Percentiles rank a stretch among this genome's conserved stretches.
These are phyloP conservation scores for Pogonomyrmex barbatus DNA, from an alignment of 1,140 invertebrate genomes.

Conservation along the genomic window DNA sequence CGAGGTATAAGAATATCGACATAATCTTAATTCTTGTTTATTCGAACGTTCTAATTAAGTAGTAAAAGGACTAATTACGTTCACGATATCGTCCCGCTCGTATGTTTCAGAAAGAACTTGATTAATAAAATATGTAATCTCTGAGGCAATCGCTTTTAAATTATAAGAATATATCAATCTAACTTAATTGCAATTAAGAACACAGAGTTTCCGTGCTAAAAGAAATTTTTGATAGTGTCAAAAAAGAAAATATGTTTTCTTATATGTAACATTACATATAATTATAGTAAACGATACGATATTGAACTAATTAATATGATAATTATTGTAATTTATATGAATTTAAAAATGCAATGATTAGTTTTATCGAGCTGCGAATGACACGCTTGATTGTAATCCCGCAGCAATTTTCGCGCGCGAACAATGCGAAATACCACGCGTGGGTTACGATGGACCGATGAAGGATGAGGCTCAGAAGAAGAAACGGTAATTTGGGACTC, in stretches of 20 bases:
- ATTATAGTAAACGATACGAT: not conserved
- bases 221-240: not conserved
- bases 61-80: not conserved
- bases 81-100: not conserved
- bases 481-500: slow-evolving; percentile 76
- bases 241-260: not conserved
- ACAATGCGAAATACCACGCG: slow-evolving; percentile 61
- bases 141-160: not conserved
- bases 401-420: slow-evolving; percentile 7
- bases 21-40: slow-evolving; percentile 51
- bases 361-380: slow-evolving; percentile 3
- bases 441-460: slow-evolving; percentile 68
- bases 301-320: not conserved
- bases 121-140: not conserved
- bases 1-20: slow-evolving; percentile 37
- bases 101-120: not conserved
- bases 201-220: not conserved
- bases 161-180: not conserved
- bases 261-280: not conserved
- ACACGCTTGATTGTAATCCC: slow-evolving; percentile 35
- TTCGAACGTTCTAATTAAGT: slow-evolving; percentile 35
- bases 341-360: not conserved
- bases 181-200: not conserved
- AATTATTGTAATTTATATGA: slow-evolving; percentile 1
- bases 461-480: slow-evolving; percentile 66